phyloP scores from a whole-genome alignment of 2,888 invertebrate species.

The Drosophila anceps region DNA sequence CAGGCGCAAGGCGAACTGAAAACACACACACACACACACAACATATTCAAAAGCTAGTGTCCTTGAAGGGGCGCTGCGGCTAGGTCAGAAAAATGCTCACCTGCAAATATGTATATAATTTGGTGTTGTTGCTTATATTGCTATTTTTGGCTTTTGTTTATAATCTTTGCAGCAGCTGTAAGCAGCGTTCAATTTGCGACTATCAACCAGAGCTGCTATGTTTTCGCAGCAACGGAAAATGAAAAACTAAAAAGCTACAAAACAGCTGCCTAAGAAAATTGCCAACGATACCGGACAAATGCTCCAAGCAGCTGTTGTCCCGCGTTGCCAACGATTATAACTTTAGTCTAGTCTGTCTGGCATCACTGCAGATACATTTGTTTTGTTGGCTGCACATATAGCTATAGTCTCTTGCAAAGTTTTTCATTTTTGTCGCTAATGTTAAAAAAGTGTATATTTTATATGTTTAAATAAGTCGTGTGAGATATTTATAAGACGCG shows the following conservation, averaged over 20 bases:
- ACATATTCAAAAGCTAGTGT: slow-evolving; percentile 36
- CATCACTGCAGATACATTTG: slow-evolving; percentile 29
- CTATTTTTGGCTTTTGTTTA: slow-evolving; percentile 80
- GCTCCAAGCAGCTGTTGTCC: slow-evolving; percentile 45
- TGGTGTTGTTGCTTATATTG: slow-evolving; percentile 46
- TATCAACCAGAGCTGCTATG: slow-evolving; percentile 33
- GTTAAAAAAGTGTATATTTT: slow-evolving; percentile 9
- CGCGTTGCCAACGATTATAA: slow-evolving; percentile 54
- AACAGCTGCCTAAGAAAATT: slow-evolving; percentile 61
- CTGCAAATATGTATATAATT: slow-evolving; percentile 58
- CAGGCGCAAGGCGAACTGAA: slow-evolving; percentile 48
- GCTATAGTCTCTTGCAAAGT: slow-evolving; percentile 18
- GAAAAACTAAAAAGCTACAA: slow-evolving; percentile 65
- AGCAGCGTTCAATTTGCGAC: slow-evolving; percentile 18
- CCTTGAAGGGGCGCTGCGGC: slow-evolving; percentile 59
- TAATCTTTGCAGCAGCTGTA: slow-evolving; percentile 41
- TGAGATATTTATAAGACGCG: not conserved
- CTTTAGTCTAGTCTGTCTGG: slow-evolving; percentile 32
- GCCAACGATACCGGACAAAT: slow-evolving; percentile 34
- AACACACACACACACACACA: slow-evolving; percentile 17
- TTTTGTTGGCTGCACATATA: slow-evolving; percentile 40
- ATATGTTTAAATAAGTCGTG: not conserved
- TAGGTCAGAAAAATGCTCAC: slow-evolving; percentile 62
- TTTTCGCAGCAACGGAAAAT: slow-evolving; percentile 61
- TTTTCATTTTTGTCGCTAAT: slow-evolving; percentile 9